phyloP scores from a whole-genome alignment of 2,888 invertebrate species.

The Microctonus brassicae region DNA sequence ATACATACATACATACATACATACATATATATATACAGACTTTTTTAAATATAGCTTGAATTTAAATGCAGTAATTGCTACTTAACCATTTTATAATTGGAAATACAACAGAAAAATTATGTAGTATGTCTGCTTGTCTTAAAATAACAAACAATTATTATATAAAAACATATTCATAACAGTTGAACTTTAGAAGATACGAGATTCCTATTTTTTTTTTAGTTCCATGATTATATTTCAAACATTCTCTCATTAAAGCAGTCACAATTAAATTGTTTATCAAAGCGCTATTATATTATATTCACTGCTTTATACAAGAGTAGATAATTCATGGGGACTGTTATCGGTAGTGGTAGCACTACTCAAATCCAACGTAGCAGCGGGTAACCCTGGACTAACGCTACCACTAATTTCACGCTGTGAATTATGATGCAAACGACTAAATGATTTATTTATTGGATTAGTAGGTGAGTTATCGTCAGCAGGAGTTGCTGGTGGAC shows the following conservation, averaged over 20 bases:
- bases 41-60: too few relatives aligned
- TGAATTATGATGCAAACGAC: slow-evolving; percentile 53
- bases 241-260: neutral
- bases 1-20: too few relatives aligned
- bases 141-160: too few relatives aligned
- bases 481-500: slow-evolving; percentile 65
- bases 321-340: slow-evolving; percentile 79
- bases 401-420: slow-evolving; percentile 74
- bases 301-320: slow-evolving; percentile 73
- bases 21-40: too few relatives aligned
- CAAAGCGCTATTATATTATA: neutral
- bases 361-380: slow-evolving; percentile 75
- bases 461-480: slow-evolving; percentile 59
- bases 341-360: slow-evolving; percentile 75
- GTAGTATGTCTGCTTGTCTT: neutral
- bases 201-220: neutral
- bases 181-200: neutral
- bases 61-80: too few relatives aligned
- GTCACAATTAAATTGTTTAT: neutral
- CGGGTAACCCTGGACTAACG: slow-evolving; percentile 76
- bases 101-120: too few relatives aligned
- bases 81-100: too few relatives aligned
- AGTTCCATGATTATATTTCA: neutral
- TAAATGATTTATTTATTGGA: slow-evolving; percentile 55
- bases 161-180: neutral